A percentile compares a stretch with the other conserved stretches of the same genome.
phyloP scores from a whole-genome alignment of 2,797 vertebrate genomes.

The Halcyon chelicuti region DNA sequence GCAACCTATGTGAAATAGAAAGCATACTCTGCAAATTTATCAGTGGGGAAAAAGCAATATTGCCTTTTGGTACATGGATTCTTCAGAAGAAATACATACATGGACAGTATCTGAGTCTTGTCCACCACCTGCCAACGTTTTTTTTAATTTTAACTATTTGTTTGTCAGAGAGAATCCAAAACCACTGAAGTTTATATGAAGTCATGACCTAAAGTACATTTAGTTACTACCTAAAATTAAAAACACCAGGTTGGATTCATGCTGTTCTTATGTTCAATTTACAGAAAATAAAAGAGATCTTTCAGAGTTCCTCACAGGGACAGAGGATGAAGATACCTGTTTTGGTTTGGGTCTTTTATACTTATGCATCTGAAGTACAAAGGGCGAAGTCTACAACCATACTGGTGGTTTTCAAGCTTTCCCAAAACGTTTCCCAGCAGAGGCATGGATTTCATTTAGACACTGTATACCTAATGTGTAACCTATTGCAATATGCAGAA shows the following conservation, averaged over 20 bases:
- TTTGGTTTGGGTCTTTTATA: not conserved
- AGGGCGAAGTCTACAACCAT: not conserved
- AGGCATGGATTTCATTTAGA: not conserved
- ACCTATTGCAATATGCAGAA: not conserved
- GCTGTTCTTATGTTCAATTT: not conserved
- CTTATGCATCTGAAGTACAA: not conserved
- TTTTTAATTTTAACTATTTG: not conserved
- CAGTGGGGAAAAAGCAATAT: not conserved
- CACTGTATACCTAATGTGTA: not conserved
- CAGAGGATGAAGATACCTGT: not conserved
- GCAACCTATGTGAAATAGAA: slow-evolving; percentile 7
- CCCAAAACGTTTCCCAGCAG: not conserved
- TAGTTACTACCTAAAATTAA: not conserved
- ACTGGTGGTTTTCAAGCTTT: not conserved
- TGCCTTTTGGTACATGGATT: not conserved
- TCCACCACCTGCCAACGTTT: not conserved
- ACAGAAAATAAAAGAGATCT: not conserved
- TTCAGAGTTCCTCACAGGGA: not conserved
- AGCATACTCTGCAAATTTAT: not conserved
- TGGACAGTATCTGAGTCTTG: not conserved
- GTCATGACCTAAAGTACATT: not conserved
- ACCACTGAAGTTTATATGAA: not conserved
- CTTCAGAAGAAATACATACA: not conserved
- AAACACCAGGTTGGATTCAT: not conserved
- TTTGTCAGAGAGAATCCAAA: not conserved